Evolutionary conservation across 2,797 vertebrate species (phyloP).

Genomic region (Chaetodon trifasciatus): DNA sequence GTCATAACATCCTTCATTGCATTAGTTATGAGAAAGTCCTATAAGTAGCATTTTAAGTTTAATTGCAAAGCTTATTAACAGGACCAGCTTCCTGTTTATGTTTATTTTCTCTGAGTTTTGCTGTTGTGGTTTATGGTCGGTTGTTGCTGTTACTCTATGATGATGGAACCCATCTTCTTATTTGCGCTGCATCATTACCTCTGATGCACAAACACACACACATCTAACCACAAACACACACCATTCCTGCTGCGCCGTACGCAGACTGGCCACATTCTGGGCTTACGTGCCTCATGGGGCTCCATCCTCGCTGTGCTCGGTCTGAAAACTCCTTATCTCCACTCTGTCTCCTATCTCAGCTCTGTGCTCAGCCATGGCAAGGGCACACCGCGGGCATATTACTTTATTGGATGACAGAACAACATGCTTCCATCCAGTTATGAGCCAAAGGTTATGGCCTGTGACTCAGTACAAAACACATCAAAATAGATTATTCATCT

Average conservation of each 20-base stretch:
- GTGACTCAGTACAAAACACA: conserved; percentile 31
- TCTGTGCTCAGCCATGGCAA: conserved; percentile 27
- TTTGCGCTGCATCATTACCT: conserved; percentile 57
- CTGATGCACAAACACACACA: conserved; percentile 13
- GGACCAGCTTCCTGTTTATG: conserved; percentile 17
- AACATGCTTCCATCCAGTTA: conserved; percentile 42
- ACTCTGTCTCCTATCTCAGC: conserved; percentile 29
- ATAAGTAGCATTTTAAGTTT: conserved; percentile 12
- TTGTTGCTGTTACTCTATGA: conserved; percentile 34
- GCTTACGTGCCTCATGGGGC: conserved; percentile 49
- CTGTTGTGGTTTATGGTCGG: conserved; percentile 25
- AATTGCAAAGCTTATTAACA: conserved; percentile 20
- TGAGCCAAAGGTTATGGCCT: conserved; percentile 48
- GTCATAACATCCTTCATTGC: background rate
- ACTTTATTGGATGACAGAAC: conserved; percentile 51
- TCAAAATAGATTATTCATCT: conserved; percentile 33
- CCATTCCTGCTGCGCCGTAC: conserved; percentile 47
- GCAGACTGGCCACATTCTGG: conserved; percentile 63
- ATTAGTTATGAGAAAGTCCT: conserved; percentile 21
- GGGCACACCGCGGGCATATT: conserved; percentile 35
- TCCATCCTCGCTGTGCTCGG: conserved; percentile 41
- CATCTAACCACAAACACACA: conserved; percentile 18
- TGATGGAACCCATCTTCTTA: conserved; percentile 38
- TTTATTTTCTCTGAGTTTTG: background rate
- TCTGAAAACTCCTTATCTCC: conserved; percentile 56